Conservation (phyloP, 2,113 vertebrate genomes). For the Oriolus oriolus region DNA sequence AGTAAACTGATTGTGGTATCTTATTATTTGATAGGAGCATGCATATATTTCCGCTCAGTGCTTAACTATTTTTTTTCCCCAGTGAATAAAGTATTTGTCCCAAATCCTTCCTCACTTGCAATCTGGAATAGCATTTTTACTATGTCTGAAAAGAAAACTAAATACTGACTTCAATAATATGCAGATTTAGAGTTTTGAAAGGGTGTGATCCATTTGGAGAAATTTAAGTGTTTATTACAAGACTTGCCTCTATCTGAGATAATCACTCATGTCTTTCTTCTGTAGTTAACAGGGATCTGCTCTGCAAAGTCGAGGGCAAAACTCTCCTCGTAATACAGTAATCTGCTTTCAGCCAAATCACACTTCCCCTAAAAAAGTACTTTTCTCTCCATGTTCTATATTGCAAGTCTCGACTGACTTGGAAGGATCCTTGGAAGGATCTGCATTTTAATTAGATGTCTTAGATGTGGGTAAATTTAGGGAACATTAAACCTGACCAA, state of each 20-base stretch:
- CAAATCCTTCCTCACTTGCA: neutral
- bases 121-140: neutral
- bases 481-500: neutral
- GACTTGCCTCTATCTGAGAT: neutral
- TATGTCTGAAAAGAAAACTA: neutral
- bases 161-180: neutral
- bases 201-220: neutral
- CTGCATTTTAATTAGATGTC: constrained; percentile 21
- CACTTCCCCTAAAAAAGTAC: neutral
- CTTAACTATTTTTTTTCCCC: neutral
- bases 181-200: neutral
- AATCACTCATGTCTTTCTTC: neutral
- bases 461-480: neutral
- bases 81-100: neutral
- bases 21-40: constrained; percentile 14
- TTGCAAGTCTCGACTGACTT: neutral
- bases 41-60: neutral
- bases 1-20: neutral
- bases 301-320: neutral
- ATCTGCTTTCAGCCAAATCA: neutral
- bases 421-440: neutral
- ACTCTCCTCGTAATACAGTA: neutral
- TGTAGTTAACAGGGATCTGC: neutral
- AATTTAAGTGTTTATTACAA: neutral
- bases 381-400: neutral